These are phyloP conservation scores for Pleuronectes platessa DNA, from an alignment of 2,113 vertebrate genomes.

Conservation along the genomic window DNA sequence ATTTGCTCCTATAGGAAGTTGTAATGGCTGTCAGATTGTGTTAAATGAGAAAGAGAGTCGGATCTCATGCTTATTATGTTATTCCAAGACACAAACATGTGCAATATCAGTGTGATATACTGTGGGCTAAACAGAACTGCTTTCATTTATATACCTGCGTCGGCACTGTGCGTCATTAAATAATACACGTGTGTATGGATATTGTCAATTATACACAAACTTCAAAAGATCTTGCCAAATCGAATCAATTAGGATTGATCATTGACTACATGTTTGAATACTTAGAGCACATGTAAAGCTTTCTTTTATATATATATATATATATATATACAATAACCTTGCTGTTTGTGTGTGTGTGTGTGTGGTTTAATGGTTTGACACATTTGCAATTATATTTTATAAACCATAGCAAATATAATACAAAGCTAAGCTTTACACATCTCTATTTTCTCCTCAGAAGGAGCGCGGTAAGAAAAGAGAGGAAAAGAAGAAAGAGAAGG, in stretches of 20 bases:
- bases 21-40: background rate
- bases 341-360: too few species aligned
- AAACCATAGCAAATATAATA: background rate
- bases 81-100: background rate
- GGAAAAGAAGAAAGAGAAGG: slow-evolving; percentile 74
- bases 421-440: background rate
- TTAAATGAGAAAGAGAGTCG: slow-evolving; percentile 28
- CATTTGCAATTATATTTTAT: background rate
- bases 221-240: too few species aligned
- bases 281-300: too few species aligned
- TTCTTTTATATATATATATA: too few species aligned
- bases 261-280: too few species aligned
- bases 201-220: too few species aligned
- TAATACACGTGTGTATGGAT: background rate
- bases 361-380: too few species aligned
- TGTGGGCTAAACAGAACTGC: background rate
- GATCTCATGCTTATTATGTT: background rate
- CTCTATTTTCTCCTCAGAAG: slow-evolving; percentile 39
- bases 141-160: background rate
- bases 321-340: too few species aligned
- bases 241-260: too few species aligned
- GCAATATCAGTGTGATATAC: too few species aligned
- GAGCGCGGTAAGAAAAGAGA: slow-evolving; percentile 71
- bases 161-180: too few species aligned
- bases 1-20: slow-evolving; percentile 11